These are phyloP conservation scores for Drosophila erecta DNA, from an alignment of 1,140 invertebrate genomes.

Conservation along the genomic window DNA sequence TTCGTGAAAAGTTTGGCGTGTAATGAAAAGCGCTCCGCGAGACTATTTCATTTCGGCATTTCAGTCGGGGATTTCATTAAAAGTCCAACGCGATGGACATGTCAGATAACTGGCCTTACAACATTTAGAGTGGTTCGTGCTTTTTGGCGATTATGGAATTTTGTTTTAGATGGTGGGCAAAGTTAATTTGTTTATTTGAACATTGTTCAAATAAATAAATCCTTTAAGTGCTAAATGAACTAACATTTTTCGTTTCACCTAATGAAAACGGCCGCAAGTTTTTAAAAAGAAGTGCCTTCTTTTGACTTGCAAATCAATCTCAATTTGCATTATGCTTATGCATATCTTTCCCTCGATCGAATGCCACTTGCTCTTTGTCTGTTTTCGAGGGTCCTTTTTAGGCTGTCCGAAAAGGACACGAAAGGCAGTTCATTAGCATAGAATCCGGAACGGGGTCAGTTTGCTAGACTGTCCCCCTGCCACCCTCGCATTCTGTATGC, in stretches of 20 bases:
- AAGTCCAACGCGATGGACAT: slow-evolving; percentile 31
- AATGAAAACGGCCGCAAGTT: too few relatives aligned
- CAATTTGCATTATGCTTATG: slow-evolving; percentile 23
- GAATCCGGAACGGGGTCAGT: slow-evolving; percentile 50
- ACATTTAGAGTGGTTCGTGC: neutral
- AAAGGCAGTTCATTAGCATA: slow-evolving; percentile 63
- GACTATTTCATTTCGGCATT: slow-evolving; percentile 42
- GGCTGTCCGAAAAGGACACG: slow-evolving; percentile 3
- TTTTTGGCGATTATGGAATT: slow-evolving; percentile 11
- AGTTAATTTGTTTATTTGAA: neutral
- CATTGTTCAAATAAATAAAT: neutral
- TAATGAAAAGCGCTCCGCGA: slow-evolving; percentile 47
- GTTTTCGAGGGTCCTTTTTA: neutral
- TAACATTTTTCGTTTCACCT: neutral
- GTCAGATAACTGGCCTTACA: slow-evolving; percentile 28
- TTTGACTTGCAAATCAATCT: slow-evolving; percentile 30
- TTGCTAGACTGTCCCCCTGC: slow-evolving; percentile 8
- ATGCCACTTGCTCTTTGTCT: slow-evolving; percentile 17
- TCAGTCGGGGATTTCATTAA: slow-evolving; percentile 10
- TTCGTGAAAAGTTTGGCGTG: slow-evolving; percentile 46
- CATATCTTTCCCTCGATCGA: slow-evolving; percentile 12
- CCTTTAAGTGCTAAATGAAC: neutral
- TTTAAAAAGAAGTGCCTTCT: neutral
- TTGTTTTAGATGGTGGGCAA: neutral
- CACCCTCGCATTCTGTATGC: slow-evolving; percentile 13